A percentile compares a stretch with the other conserved stretches of the same genome.
phyloP scores from a whole-genome alignment of 2,888 invertebrate genomes.

The Ischnus inquisitorius region DNA sequence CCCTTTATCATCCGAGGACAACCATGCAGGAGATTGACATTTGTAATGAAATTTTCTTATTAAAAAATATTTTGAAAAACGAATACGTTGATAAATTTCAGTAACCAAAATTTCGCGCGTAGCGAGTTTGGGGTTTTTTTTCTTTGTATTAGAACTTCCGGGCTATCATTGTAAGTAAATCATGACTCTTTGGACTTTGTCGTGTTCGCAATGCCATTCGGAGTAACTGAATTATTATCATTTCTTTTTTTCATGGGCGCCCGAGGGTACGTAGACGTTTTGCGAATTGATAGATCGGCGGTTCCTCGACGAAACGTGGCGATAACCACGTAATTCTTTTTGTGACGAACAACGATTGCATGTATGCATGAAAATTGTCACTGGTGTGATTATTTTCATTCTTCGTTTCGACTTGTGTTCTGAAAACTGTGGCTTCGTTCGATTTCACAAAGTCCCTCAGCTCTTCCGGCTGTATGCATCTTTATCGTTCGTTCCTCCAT shows the following conservation, averaged over 20 bases:
- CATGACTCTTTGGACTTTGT: slow-evolving; percentile 15
- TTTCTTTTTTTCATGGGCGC: slow-evolving; percentile 1
- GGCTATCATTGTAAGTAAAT: slow-evolving; percentile 29
- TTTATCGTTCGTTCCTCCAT: slow-evolving; percentile 1
- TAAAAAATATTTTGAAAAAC: slow-evolving; percentile 11
- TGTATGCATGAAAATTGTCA: background rate
- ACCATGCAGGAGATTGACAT: slow-evolving; percentile 12
- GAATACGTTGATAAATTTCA: slow-evolving; percentile 19
- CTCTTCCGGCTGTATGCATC: slow-evolving; percentile 19
- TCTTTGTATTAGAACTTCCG: slow-evolving; percentile 18
- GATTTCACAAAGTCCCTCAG: background rate
- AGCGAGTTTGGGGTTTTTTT: slow-evolving; percentile 30
- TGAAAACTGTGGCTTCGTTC: background rate
- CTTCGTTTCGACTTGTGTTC: slow-evolving; percentile 5
- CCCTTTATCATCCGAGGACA: slow-evolving; percentile 12
- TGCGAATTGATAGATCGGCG: slow-evolving; percentile 18
- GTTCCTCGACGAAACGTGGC: slow-evolving; percentile 15
- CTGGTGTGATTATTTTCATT: background rate
- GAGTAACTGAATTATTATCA: slow-evolving; percentile 26
- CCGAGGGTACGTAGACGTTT: slow-evolving; percentile 51
- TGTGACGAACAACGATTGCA: background rate
- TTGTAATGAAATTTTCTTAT: slow-evolving; percentile 5
- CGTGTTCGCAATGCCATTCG: slow-evolving; percentile 41
- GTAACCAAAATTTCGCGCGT: slow-evolving; percentile 21
- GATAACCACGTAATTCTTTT: background rate